phyloP scores from a whole-genome alignment of 2,113 vertebrate species.

The Phoxinus phoxinus region DNA sequence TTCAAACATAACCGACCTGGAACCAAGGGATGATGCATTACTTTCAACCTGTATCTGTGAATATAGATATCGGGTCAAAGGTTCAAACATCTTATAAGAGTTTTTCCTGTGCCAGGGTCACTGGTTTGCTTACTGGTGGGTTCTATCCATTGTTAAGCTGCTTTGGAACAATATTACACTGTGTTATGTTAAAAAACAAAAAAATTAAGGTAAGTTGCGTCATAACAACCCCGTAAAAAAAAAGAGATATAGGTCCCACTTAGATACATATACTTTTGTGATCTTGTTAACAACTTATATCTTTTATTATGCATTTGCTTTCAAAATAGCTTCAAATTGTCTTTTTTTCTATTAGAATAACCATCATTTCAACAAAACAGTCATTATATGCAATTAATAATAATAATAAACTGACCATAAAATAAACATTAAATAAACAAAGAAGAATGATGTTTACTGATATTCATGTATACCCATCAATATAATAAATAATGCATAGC shows the following conservation, averaged over 20 bases:
- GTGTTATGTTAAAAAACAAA: too few species aligned
- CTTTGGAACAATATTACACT: neutral
- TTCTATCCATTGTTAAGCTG: neutral
- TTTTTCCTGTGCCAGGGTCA: neutral
- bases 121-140: neutral
- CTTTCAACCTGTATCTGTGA: neutral
- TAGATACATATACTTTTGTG: neutral
- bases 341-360: neutral
- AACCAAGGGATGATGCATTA: neutral
- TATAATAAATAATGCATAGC: neutral
- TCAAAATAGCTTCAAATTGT: too few species aligned
- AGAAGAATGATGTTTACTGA: neutral
- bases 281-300: neutral
- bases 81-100: constrained; percentile 12
- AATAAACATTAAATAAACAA: neutral
- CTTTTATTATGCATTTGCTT: neutral
- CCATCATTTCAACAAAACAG: too few species aligned
- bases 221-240: too few species aligned
- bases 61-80: neutral
- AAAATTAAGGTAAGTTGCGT: neutral
- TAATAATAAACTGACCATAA: too few species aligned
- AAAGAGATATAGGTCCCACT: too few species aligned
- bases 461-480: neutral
- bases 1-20: constrained; percentile 2
- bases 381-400: too few species aligned